Evolutionary conservation across 2,113 vertebrate species (phyloP).

Genomic region (Tauraco erythrolophus): DNA sequence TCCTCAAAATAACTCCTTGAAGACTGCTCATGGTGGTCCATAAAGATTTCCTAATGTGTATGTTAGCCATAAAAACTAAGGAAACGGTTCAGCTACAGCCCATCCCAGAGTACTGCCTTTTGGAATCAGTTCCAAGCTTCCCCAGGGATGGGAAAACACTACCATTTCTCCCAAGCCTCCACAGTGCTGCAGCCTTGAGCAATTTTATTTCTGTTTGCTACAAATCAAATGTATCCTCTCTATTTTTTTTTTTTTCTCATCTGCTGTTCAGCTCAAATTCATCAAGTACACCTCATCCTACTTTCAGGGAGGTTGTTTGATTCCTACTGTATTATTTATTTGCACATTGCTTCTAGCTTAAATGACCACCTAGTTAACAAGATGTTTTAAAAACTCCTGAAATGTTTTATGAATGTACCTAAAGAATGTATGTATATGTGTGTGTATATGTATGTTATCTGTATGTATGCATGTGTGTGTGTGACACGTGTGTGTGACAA

Average conservation of each 20-base stretch:
- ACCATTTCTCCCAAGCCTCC: constrained; percentile 14
- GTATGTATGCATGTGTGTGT: background rate
- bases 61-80: background rate
- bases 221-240: background rate
- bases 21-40: background rate
- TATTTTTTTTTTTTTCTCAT: background rate
- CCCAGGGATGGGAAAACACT: background rate
- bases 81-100: background rate
- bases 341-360: background rate
- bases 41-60: background rate
- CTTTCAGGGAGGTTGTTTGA: background rate
- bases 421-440: background rate
- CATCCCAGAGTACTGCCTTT: background rate
- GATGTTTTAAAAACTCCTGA: background rate
- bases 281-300: background rate
- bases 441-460: background rate
- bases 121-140: background rate
- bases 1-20: background rate
- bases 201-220: constrained; percentile 6
- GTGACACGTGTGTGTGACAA: accelerated
- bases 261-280: background rate
- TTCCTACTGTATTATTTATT: background rate
- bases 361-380: background rate
- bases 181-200: constrained; percentile 41
- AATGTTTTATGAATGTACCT: background rate